phyloP scores from a whole-genome alignment of 2,888 invertebrate species.

The Copidosoma aretas region DNA sequence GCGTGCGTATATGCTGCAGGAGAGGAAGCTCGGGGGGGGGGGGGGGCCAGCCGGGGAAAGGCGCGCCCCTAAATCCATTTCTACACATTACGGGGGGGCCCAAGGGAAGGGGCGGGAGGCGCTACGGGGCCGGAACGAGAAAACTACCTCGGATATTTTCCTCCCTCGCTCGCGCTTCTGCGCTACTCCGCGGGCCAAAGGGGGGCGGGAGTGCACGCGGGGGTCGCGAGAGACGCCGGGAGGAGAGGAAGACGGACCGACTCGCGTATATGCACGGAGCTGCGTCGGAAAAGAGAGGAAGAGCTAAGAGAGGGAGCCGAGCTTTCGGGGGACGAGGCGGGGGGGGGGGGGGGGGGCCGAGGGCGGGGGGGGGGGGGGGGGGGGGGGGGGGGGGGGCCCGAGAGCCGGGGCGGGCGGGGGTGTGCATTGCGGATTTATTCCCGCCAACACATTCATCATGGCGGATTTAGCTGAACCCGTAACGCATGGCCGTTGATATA shows the following conservation, averaged over 20 bases:
- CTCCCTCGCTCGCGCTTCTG: no score
- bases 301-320: conserved; percentile 33
- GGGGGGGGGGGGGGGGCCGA: conserved; percentile 13
- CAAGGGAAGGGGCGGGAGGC: no score
- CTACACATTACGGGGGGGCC: no score
- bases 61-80: no score
- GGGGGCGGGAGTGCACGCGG: no score
- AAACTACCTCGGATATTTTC: no score
- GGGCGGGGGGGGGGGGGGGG: conserved; percentile 35
- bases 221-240: conserved; percentile 25
- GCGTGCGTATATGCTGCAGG: conserved; percentile 17
- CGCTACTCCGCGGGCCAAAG: no score
- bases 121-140: no score
- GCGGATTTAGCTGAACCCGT: conserved; percentile 64
- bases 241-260: conserved; percentile 23
- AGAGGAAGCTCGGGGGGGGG: not conserved
- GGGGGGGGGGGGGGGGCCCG: conserved; percentile 38
- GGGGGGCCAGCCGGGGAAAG: no score
- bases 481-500: conserved; percentile 63
- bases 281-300: conserved; percentile 37
- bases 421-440: conserved; percentile 64
- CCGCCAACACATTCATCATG: conserved; percentile 64
- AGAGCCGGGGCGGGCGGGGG: conserved; percentile 52
- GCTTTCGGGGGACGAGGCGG: conserved; percentile 9
- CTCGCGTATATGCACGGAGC: conserved; percentile 47